These are phyloP conservation scores for Zoanthus sociatus DNA, from an alignment of 92 coral and sea anemone species.

Conservation along the genomic window DNA sequence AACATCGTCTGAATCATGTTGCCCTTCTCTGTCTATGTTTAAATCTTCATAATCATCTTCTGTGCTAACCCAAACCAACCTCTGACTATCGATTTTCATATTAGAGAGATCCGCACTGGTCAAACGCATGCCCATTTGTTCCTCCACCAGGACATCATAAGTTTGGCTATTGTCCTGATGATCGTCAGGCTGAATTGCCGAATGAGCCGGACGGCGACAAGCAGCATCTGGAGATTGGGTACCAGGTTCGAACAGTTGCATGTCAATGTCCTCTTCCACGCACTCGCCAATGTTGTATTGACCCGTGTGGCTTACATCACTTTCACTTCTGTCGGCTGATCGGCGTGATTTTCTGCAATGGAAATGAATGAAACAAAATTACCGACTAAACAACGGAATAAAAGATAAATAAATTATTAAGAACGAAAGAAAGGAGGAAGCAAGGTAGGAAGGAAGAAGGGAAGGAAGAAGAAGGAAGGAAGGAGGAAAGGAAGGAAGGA, in stretches of 20 bases:
- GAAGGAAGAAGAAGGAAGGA: neutral
- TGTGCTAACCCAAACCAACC: neutral
- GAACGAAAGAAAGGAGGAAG: neutral
- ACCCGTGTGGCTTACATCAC: slow-evolving; percentile 72
- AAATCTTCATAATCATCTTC: neutral
- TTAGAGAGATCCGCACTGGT: slow-evolving; percentile 40
- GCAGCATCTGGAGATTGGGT: slow-evolving; percentile 47
- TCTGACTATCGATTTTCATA: slow-evolving; percentile 30
- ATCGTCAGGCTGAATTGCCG: slow-evolving; percentile 21
- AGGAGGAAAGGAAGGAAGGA: neutral
- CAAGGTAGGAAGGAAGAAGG: neutral
- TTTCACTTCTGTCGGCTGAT: slow-evolving; percentile 45
- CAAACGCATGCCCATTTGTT: slow-evolving; percentile 25
- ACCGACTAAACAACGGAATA: neutral
- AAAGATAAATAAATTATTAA: neutral
- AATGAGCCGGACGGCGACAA: slow-evolving; percentile 37
- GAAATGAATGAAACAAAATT: neutral
- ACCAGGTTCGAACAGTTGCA: slow-evolving; percentile 79
- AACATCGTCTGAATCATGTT: neutral
- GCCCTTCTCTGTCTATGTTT: neutral
- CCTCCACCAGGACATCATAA: neutral
- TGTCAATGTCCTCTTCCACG: slow-evolving; percentile 78
- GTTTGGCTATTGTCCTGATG: slow-evolving; percentile 10
- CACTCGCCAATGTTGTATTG: slow-evolving; percentile 74
- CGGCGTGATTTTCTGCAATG: neutral